A percentile compares a stretch with the other conserved stretches of the same genome.
These are phyloP conservation scores for Amblyopsis rosae DNA, from an alignment of 2,113 vertebrate genomes.

Conservation along the genomic window DNA sequence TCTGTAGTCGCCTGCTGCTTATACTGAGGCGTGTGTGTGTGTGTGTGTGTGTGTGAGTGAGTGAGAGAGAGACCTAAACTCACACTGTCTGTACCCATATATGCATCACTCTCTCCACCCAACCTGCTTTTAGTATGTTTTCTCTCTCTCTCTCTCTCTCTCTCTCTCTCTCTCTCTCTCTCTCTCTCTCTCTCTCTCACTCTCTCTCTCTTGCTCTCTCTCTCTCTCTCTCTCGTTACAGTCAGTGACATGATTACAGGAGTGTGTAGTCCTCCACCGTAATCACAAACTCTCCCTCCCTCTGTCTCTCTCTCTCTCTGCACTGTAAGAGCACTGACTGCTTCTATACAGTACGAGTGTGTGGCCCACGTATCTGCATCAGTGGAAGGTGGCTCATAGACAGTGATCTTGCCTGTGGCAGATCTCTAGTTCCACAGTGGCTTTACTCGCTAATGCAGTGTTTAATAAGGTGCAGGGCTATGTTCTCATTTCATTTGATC, in stretches of 20 bases:
- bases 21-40: not conserved
- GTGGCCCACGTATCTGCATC: conserved; percentile 3
- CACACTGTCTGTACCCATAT: conserved; percentile 23
- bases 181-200: not conserved
- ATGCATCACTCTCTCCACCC: conserved; percentile 7
- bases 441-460: no score
- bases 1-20: conserved; percentile 44
- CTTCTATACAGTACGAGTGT: conserved; percentile 14
- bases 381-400: not conserved
- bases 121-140: no score
- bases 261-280: conserved; percentile 34
- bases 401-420: not conserved
- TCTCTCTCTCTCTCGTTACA: conserved; percentile 17
- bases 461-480: no score
- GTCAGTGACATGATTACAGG: conserved; percentile 31
- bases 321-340: not conserved
- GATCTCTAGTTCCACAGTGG: no score
- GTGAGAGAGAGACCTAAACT: not conserved
- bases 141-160: conserved; percentile 19
- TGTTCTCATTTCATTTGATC: no score
- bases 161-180: conserved; percentile 1
- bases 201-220: conserved; percentile 12
- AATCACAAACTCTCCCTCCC: conserved; percentile 43
- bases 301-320: conserved; percentile 15
- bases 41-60: conserved; percentile 23